Evolutionary conservation across 2,888 invertebrate species (phyloP).

Genomic region (Platycnemis pennipes): DNA sequence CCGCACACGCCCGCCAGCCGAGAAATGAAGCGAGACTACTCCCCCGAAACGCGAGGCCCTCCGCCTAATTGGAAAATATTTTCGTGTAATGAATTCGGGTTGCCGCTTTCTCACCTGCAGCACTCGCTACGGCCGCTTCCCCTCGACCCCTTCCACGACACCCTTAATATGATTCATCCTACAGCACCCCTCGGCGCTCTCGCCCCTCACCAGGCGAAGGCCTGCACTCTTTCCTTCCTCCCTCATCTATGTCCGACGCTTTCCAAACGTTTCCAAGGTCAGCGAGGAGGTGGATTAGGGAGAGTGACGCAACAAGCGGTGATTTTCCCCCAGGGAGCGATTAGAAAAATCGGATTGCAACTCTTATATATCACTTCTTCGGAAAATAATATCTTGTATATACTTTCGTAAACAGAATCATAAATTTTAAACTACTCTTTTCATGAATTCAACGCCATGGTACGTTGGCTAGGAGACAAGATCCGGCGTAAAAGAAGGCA

Average conservation of each 20-base stretch:
- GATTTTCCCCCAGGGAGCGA: not conserved
- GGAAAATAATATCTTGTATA: too few species aligned
- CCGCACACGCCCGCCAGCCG: not conserved
- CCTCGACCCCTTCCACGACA: not conserved
- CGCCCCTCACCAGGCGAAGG: not conserved
- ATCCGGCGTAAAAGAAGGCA: too few species aligned
- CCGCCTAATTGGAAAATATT: slow-evolving; percentile 57
- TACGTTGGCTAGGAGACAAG: too few species aligned
- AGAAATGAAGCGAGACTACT: not conserved
- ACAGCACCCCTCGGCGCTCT: not conserved
- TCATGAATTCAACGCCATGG: too few species aligned
- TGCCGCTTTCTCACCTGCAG: slow-evolving; percentile 22
- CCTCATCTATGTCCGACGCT: not conserved
- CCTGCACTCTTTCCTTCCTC: not conserved
- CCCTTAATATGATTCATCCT: not conserved
- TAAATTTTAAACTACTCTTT: too few species aligned
- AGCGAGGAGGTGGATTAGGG: too few species aligned
- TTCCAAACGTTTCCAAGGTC: not conserved
- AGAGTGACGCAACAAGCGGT: too few species aligned
- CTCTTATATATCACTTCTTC: too few species aligned
- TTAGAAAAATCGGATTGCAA: too few species aligned
- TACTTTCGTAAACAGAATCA: too few species aligned
- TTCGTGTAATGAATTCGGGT: slow-evolving; percentile 26
- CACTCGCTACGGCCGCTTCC: not conserved
- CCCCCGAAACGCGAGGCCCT: not conserved